phyloP scores from a whole-genome alignment of 2,888 invertebrate genomes.

The Nebria salina region DNA sequence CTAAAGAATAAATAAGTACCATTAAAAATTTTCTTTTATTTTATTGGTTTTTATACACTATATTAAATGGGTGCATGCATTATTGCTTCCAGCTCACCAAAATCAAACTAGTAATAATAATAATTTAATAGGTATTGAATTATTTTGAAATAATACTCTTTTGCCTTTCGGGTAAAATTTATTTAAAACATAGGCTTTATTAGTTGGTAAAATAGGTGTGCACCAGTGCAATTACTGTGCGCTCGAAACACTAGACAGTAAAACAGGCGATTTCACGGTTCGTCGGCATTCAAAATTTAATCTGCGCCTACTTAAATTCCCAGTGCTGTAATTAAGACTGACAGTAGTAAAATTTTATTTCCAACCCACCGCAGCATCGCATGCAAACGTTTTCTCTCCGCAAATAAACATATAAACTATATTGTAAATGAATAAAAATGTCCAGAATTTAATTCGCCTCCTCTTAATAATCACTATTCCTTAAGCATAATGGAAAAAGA shows the following conservation, averaged over 20 bases:
- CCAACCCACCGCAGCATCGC: slow-evolving; percentile 2
- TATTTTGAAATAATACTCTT: too few species aligned
- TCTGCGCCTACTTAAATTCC: slow-evolving; percentile 42
- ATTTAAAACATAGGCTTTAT: slow-evolving; percentile 29
- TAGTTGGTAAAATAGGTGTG: slow-evolving; percentile 7
- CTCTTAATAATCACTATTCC: not conserved
- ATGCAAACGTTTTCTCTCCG: not conserved
- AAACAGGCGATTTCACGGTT: slow-evolving; percentile 39
- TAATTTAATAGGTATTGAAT: too few species aligned
- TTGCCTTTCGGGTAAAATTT: not conserved
- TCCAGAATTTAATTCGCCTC: not conserved
- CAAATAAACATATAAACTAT: slow-evolving; percentile 34
- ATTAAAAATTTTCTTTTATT: not conserved
- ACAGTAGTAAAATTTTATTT: slow-evolving; percentile 36
- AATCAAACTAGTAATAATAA: too few species aligned
- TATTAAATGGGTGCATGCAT: not conserved
- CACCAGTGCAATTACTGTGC: slow-evolving; percentile 14
- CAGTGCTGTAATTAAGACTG: slow-evolving; percentile 33
- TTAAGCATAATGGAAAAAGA: not conserved
- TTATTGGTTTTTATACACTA: not conserved
- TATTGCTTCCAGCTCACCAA: too few species aligned
- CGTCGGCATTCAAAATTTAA: slow-evolving; percentile 35
- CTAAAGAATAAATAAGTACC: not conserved
- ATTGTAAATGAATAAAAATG: slow-evolving; percentile 26
- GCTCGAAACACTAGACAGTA: slow-evolving; percentile 18